Evolutionary conservation across 2,888 invertebrate species (phyloP).

Genomic region (Acronicta aceris): DNA sequence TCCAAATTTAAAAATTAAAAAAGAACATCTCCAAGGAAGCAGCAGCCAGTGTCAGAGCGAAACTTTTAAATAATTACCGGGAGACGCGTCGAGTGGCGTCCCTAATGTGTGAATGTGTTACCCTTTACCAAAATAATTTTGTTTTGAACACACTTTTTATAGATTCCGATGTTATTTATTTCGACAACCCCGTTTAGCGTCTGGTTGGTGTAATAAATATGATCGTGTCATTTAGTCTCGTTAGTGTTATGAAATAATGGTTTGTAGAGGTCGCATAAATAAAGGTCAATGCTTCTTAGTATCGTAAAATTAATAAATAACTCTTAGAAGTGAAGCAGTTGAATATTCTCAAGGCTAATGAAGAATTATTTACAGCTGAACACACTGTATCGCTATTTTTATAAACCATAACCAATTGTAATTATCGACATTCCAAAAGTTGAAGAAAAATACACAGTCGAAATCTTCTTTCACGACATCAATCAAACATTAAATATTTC

Average conservation of each 20-base stretch:
- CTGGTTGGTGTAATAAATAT: slow-evolving; percentile 52
- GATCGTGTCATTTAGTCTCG: slow-evolving; percentile 64
- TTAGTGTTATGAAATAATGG: slow-evolving; percentile 66
- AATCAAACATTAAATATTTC: slow-evolving; percentile 26
- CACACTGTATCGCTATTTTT: slow-evolving; percentile 2
- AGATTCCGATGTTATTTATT: slow-evolving; percentile 85
- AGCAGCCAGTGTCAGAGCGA: slow-evolving; percentile 59
- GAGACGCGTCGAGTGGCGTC: slow-evolving; percentile 82
- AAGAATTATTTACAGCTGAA: slow-evolving; percentile 24
- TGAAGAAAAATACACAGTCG: slow-evolving; percentile 11
- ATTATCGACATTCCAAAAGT: neutral
- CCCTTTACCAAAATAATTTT: slow-evolving; percentile 76
- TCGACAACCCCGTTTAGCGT: slow-evolving; percentile 67
- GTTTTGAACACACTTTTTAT: slow-evolving; percentile 83
- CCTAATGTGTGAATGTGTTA: slow-evolving; percentile 85
- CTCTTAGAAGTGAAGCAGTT: slow-evolving; percentile 35
- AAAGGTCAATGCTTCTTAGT: slow-evolving; percentile 54
- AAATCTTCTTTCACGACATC: slow-evolving; percentile 34
- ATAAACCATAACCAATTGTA: slow-evolving; percentile 4
- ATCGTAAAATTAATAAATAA: slow-evolving; percentile 47
- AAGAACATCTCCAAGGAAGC: slow-evolving; percentile 64
- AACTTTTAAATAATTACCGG: slow-evolving; percentile 83
- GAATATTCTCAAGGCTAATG: slow-evolving; percentile 31
- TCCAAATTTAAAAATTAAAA: slow-evolving; percentile 77
- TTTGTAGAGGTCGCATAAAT: slow-evolving; percentile 49